Base-by-base conservation (phyloP, 2,888 invertebrate species). In the Trichogramma dendrolimi region DNA sequence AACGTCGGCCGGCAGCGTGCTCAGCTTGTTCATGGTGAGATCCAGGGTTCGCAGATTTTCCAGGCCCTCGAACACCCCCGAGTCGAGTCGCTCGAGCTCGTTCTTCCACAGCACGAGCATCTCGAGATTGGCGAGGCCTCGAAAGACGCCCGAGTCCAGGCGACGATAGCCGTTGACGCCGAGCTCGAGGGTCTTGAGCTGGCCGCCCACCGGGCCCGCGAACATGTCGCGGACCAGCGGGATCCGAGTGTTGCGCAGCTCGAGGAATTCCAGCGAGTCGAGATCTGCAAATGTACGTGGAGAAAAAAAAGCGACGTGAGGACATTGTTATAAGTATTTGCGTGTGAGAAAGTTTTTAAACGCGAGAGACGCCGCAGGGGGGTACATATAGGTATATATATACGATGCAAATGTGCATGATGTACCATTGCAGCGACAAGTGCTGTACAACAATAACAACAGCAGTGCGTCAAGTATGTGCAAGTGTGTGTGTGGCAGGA, bases 31-130 rank as follows among this genome's bases (percentile, higher is more conserved):
- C 10, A 83, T 80, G 69, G 87, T 86, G 59, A 93, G 76, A 79
- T 90, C 89, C 64, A 93, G 80, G 67, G 84, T 83, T 5, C 42
- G 27, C 40, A 69, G 56, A 0, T 47, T 84, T 42, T 82, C 79
- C 4, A 88, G 82, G 53, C 87, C 85, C 42, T 83, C 83, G 72
- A 91, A 89, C 64, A 85, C 82, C 61, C 84, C 82, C 64, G 84
- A 81, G 11, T 85, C 82, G 41, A 62, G 50, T 2, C 41, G 11
- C 7, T 52, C 27, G 27, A 62, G 51, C 4, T 55, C 58, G 73
- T 90, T 92, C 70, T 84, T 83, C 85, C 87, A 88, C 43, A 91
- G 75, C 70, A 88, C 87, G 57, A 92, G 79, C 54, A 85, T 81
- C 59, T 80, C 79, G 62, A 91, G 75, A 68, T 84, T 83, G 58